These are phyloP conservation scores for Chondrosia reniformis DNA, from an alignment of 37 sponge, comb jelly and placozoan species.

Conservation along the genomic window DNA sequence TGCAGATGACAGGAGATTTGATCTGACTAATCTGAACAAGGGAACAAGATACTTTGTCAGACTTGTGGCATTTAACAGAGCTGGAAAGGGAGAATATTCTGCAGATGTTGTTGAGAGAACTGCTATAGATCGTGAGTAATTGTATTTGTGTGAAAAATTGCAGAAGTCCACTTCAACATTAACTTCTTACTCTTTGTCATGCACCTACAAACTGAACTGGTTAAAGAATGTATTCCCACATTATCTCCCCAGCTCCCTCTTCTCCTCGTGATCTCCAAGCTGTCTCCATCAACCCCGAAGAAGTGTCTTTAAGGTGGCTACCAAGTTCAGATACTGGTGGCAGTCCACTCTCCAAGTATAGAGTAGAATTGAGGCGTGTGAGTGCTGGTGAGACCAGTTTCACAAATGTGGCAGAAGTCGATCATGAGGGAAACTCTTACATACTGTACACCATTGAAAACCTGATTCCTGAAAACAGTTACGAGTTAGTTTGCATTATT, in stretches of 20 bases:
- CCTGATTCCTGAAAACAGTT: neutral
- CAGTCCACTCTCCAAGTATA: neutral
- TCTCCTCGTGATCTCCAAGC: neutral
- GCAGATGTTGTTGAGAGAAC: neutral
- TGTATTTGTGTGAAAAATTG: neutral
- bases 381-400: neutral
- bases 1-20: neutral
- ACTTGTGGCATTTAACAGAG: neutral
- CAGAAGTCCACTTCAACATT: neutral
- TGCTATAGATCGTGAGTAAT: neutral
- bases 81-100: neutral
- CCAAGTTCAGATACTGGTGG: slow-evolving; percentile 6
- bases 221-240: neutral
- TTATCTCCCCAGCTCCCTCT: slow-evolving; percentile 14
- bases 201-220: neutral
- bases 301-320: neutral
- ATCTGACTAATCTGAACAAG: neutral
- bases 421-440: neutral
- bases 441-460: neutral
- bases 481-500: neutral
- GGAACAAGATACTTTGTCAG: slow-evolving; percentile 2
- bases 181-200: neutral
- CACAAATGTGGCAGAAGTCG: neutral
- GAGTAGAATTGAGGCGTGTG: neutral
- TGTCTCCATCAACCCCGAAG: neutral